Evolutionary conservation across 2,888 invertebrate species (phyloP).

Genomic region (Xanthostigma xanthostigma): DNA sequence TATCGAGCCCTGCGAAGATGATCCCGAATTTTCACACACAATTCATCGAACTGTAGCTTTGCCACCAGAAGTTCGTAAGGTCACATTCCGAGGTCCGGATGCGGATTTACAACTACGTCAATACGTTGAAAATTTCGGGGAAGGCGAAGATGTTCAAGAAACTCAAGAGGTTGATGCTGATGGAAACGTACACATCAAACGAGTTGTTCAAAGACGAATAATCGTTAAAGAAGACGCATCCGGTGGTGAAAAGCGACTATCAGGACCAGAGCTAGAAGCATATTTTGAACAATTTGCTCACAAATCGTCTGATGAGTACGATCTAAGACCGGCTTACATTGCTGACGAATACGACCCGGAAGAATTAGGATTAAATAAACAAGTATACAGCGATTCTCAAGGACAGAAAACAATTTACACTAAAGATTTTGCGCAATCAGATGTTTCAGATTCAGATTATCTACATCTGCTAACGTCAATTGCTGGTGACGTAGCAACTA

Average conservation of each 20-base stretch:
- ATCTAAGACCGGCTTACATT: constrained; percentile 5
- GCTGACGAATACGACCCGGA: constrained; percentile 4
- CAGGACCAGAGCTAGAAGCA: constrained; percentile 20
- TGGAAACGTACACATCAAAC: constrained; percentile 36
- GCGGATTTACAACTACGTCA: constrained; percentile 33
- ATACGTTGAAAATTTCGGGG: constrained; percentile 33
- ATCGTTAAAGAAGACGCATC: constrained; percentile 24
- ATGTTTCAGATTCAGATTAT: constrained; percentile 1
- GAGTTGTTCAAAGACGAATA: constrained; percentile 32
- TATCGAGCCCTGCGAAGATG: constrained; percentile 29
- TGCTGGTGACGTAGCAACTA: background rate
- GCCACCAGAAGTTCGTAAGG: constrained; percentile 33
- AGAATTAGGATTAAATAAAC: constrained; percentile 8
- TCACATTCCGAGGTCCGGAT: constrained; percentile 36
- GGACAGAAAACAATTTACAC: constrained; percentile 22
- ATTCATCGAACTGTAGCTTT: constrained; percentile 33
- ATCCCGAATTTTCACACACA: constrained; percentile 29
- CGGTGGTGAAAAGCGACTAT: constrained; percentile 12
- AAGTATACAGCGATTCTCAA: constrained; percentile 17
- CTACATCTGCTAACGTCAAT: constrained; percentile 3
- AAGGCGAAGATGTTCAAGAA: constrained; percentile 35
- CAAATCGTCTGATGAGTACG: constrained; percentile 8
- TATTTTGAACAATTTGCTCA: constrained; percentile 19
- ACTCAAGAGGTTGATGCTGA: constrained; percentile 33
- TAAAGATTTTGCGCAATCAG: constrained; percentile 19